Base-by-base conservation (phyloP, 1,140 invertebrate genomes). In the Procambarus virginalis region DNA sequence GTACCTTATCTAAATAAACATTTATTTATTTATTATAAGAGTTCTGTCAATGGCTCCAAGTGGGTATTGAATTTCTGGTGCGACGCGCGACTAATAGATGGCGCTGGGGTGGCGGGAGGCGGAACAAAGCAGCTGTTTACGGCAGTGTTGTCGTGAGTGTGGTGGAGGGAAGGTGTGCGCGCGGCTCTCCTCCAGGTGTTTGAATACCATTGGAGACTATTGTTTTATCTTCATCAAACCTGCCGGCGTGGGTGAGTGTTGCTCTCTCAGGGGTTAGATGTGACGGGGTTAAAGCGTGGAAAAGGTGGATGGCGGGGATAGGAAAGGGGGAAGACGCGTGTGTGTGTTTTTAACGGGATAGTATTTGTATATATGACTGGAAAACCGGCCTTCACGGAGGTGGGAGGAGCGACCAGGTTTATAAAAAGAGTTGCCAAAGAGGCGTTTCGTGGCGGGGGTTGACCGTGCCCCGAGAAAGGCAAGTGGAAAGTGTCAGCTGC, bases 1-100 rank as follows among this genome's bases (percentile, higher is more conserved):
- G n/a, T n/a, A n/a, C n/a, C n/a, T n/a, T n/a, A n/a, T n/a, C n/a
- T n/a, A n/a, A n/a, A n/a, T n/a, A n/a, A n/a, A n/a, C n/a, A n/a
- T n/a, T n/a, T n/a, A n/a, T n/a, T n/a, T n/a, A n/a, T n/a, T n/a
- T n/a, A n/a, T n/a, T n/a, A n/a, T n/a, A n/a, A n/a, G n/a, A 55
- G 51, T 55, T 55, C n/a, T 73, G 6, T 73, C 68, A 73, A 73
- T 73, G 68, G 68, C 68, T 34, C 68, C 8, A 34, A 73, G 68
- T 73, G 68, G 68, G 68, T 73, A 73, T 73, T 73, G 68, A 73
- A 34, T 73, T 73, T 73, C 68, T 73, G 20, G 68, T 73, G 68
- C 22, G n/a, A 3, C 22, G n/a, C n/a, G 22, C 68, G 68, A 4
- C 68, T n/a, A 73, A 73, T 73, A 73, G 68, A 73, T 73, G 68